Evolutionary conservation across 2,888 invertebrate genomes (phyloP), one percentile per base, ranked within the genome.

Genomic region (Mellilla xanthometata): DNA sequence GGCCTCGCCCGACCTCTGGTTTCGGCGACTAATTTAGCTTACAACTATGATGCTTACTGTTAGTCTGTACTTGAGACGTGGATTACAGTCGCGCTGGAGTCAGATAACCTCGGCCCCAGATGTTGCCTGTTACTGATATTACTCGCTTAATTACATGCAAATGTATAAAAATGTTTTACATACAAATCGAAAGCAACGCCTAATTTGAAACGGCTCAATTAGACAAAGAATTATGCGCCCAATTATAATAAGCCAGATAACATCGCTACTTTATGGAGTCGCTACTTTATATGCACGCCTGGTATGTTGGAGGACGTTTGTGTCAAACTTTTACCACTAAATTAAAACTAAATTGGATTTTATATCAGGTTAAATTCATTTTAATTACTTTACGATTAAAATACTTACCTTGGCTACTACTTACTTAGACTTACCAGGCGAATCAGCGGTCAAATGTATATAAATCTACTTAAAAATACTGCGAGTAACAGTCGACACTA

Each of bases 1-100:
- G 27, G 33, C 42, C 11, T 29, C 12, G 28, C 30, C 40, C 40
- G 50, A 56, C 48, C 52, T 50, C 39, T 43, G 39, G n/a, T 13
- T 38, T 39, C 28, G 38, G 29, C 24, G 34, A 10, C 33, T 50
- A 29, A 49, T 50, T 54, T 34, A 39, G 40, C 43, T 46, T 30
- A 26, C 27, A 48, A 49, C 42, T 45, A 19, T 8, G 22, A 34
- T 23, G 36, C 39, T 47, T 44, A 35, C 40, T 43, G 43, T 41
- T 27, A 50, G 39, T 49, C 10, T 23, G 27, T 39, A 12, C 39
- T 44, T 19, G 24, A 40, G 32, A 42, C 28, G 41, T 51, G 33
- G 49, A 48, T 44, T 47, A 26, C 46, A 47, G 32, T 26, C 22
- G 28, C 40, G 36, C 38, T 41, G 33, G 36, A 29, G 31, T 24